Base-by-base conservation (phyloP, 2,888 invertebrate species). In the Fissipunctia ypsillon region DNA sequence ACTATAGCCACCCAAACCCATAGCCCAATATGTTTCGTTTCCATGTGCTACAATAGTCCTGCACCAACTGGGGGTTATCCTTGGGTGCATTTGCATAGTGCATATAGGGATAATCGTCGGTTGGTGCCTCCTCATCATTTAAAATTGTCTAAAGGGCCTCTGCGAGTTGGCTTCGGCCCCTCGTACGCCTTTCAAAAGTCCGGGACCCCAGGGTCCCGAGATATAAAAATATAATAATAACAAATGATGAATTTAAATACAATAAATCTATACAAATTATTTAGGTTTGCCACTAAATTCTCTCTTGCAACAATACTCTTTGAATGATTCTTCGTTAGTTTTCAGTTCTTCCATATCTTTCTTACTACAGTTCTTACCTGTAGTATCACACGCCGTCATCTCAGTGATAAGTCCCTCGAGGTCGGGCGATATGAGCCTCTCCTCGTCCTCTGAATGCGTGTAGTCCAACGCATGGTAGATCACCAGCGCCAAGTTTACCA, bases 381-480 rank as follows among this genome's bases (percentile, higher is more conserved):
- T 72, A 60, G 84, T 94, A 93, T 97, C 97, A 85, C 97, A 97
- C 64, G 97, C 97, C 67, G 98, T 98, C 98, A 99, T 99, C 91
- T 97, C 97, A 82, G 97, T 98, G 91, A 99, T 98, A 71, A 99
- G 97, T 69, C 97, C 97, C 93, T 99, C 98, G 84, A 99, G 97
- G 91, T 98, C 98, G 22, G 97, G 97, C 86, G 98, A 98, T 88
- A 99, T 97, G 88, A 97, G 97, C 86, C 98, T 97, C 96, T 99
- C 99, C 94, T 99, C 99, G 81, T 98, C 98, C 88, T 98, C 98
- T 59, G 97, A 97, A 89, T 98, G 97, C 85, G 98, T 98, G 94
- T 98, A 99, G 95, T 99, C 99, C 93, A 99, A 96, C 54, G 99
- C 99, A 88, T 97, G 97, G 95, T 98, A 99, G 87, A 99, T 97